Evolutionary conservation across 2,888 invertebrate genomes (phyloP).

Genomic region (Tigriopus californicus): DNA sequence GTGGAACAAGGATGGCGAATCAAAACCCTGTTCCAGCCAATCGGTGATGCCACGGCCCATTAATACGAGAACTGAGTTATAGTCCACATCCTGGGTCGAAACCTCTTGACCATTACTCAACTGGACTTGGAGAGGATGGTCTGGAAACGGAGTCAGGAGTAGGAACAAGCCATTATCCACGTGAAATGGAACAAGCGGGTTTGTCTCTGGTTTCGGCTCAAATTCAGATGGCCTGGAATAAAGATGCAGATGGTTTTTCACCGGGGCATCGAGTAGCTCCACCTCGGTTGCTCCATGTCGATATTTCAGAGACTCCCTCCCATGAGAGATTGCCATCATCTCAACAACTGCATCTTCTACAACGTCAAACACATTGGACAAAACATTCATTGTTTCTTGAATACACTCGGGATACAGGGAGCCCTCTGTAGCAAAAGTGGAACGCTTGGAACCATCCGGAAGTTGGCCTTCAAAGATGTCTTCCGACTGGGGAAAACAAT

Average conservation of each 20-base stretch:
- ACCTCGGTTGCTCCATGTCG: not conserved
- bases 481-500: too few species aligned
- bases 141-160: conserved; percentile 7
- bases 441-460: too few species aligned
- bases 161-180: conserved; percentile 10
- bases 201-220: not conserved
- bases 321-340: not conserved
- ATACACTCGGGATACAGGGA: too few species aligned
- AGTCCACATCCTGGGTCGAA: not conserved
- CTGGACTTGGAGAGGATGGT: conserved; percentile 2
- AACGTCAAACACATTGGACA: not conserved
- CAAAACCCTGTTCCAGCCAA: conserved; percentile 1
- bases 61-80: not conserved
- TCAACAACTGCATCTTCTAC: not conserved
- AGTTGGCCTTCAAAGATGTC: too few species aligned
- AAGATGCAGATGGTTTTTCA: not conserved
- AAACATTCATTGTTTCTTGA: too few species aligned
- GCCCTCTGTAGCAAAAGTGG: too few species aligned
- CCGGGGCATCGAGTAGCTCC: not conserved
- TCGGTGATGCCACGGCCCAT: conserved; percentile 11
- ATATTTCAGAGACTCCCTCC: not conserved
- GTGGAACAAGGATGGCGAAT: not conserved
- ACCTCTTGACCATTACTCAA: not conserved
- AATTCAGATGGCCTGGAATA: not conserved
- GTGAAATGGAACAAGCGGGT: conserved; percentile 6